These are phyloP conservation scores for Melozone crissalis DNA, from an alignment of 2,113 vertebrate species.

Conservation along the genomic window DNA sequence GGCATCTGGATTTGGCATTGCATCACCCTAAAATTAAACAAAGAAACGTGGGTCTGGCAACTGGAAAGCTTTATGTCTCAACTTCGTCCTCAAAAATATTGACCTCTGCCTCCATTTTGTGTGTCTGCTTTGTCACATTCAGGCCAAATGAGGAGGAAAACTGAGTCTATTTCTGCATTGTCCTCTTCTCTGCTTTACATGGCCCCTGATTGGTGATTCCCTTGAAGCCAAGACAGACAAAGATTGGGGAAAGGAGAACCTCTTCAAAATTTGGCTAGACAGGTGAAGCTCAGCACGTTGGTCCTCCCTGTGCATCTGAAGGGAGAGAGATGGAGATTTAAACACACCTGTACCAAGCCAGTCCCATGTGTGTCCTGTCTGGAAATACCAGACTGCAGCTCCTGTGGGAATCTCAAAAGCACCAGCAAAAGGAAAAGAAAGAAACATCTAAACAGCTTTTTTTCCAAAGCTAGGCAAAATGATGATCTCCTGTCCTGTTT, in stretches of 20 bases:
- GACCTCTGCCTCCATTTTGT: neutral
- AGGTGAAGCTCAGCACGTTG: neutral
- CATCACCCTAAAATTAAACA: neutral
- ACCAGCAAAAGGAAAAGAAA: neutral
- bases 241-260: neutral
- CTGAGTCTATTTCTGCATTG: neutral
- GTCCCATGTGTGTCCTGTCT: neutral
- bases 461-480: neutral
- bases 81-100: neutral
- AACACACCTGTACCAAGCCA: neutral
- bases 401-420: neutral
- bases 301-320: neutral
- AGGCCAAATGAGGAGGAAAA: neutral
- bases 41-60: neutral
- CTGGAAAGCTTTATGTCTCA: neutral
- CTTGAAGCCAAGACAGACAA: neutral
- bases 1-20: neutral
- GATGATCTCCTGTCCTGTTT: neutral
- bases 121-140: neutral
- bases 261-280: neutral
- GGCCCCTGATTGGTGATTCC: neutral
- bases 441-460: neutral
- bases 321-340: neutral
- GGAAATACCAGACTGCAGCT: neutral
- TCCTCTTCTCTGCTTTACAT: neutral